Percentiles rank a stretch among this genome's conserved stretches.
These are phyloP conservation scores for Adoxophyes honmai DNA, from an alignment of 1,140 invertebrate genomes.

Conservation along the genomic window DNA sequence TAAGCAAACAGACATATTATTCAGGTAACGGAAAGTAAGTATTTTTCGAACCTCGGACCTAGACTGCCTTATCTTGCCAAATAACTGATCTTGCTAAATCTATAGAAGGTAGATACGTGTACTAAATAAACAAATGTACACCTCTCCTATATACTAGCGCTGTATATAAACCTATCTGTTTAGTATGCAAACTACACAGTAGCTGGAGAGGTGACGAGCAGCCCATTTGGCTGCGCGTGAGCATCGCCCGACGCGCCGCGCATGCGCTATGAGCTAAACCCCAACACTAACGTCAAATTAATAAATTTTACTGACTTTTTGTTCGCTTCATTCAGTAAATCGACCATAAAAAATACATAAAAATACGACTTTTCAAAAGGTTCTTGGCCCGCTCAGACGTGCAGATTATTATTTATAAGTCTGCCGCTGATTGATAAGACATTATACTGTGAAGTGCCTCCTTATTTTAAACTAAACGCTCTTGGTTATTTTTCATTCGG, in stretches of 20 bases:
- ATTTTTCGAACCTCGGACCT: no score
- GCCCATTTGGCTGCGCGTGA: constrained; percentile 54
- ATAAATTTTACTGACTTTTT: constrained; percentile 21
- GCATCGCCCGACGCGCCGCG: constrained; percentile 36
- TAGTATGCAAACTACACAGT: constrained; percentile 62
- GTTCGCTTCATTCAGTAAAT: constrained; percentile 6
- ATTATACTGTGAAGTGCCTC: background rate
- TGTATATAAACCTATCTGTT: constrained; percentile 26
- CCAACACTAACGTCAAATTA: constrained; percentile 50
- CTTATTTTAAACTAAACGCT: background rate
- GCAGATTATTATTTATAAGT: constrained; percentile 6
- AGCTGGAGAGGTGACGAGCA: constrained; percentile 59
- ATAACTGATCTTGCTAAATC: no score
- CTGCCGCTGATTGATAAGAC: background rate
- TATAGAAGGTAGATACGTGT: no score
- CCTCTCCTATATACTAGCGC: constrained; percentile 18
- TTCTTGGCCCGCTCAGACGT: constrained; percentile 23
- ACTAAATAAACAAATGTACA: no score
- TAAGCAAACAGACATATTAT: no score
- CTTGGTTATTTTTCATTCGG: no score
- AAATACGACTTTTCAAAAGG: constrained; percentile 33
- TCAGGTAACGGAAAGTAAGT: no score
- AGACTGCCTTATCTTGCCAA: no score
- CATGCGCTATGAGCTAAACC: constrained; percentile 27
- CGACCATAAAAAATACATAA: constrained; percentile 20